phyloP scores from a whole-genome alignment of 2,113 vertebrate genomes.

The Proteles cristata region DNA sequence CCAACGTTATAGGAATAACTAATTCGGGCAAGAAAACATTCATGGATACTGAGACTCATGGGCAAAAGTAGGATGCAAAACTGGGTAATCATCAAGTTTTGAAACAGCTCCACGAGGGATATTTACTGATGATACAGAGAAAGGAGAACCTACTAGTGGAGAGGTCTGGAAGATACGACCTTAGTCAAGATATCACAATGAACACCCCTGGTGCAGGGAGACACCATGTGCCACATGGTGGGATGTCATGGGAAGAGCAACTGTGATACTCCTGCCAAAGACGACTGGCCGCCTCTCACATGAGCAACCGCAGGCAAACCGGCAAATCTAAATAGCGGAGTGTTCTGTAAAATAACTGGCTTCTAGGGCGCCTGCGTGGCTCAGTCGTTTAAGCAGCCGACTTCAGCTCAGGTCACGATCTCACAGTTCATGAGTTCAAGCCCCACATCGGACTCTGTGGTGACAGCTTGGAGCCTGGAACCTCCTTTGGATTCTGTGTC shows the following conservation, averaged over 20 bases:
- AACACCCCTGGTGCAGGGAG: neutral
- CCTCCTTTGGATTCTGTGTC: too few relatives aligned
- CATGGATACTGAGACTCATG: neutral
- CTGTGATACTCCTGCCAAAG: neutral
- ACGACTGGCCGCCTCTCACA: neutral
- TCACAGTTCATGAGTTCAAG: too few relatives aligned
- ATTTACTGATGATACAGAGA: conserved; percentile 9
- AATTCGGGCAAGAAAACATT: neutral
- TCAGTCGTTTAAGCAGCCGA: too few relatives aligned
- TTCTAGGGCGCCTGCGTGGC: too few relatives aligned
- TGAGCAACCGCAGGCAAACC: neutral
- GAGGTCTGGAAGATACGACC: neutral
- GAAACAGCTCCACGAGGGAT: neutral
- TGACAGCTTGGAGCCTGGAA: too few relatives aligned
- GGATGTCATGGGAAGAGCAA: neutral
- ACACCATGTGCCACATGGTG: accelerated
- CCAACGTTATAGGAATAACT: neutral
- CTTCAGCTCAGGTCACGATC: too few relatives aligned
- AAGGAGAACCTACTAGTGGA: neutral
- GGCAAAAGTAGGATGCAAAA: neutral
- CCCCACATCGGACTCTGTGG: too few relatives aligned
- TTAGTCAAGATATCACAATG: neutral
- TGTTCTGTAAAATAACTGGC: neutral
- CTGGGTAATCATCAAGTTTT: neutral
- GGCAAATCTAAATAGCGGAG: neutral